A percentile compares a stretch with the other conserved stretches of the same genome.
These are phyloP conservation scores for Melieria crassipennis DNA, from an alignment of 2,888 invertebrate species.

Conservation along the genomic window DNA sequence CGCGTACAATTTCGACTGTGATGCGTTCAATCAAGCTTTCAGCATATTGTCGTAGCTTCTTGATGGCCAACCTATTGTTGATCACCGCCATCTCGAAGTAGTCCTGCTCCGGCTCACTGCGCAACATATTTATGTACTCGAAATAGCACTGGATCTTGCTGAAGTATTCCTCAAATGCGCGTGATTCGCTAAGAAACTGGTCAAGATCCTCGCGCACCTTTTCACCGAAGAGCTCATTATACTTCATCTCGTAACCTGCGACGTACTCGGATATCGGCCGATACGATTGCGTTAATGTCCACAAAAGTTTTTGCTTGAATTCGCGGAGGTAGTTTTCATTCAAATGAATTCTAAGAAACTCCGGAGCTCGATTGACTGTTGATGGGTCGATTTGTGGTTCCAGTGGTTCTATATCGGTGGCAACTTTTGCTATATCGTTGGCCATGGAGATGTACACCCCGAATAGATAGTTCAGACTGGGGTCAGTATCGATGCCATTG, in stretches of 20 bases:
- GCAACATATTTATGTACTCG: slow-evolving; percentile 71
- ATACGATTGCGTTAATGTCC: slow-evolving; percentile 69
- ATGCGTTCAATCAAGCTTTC: slow-evolving; percentile 71
- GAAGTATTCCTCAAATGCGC: slow-evolving; percentile 71
- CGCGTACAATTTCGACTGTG: slow-evolving; percentile 71
- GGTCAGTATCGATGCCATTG: slow-evolving; percentile 68
- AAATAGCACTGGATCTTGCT: slow-evolving; percentile 72
- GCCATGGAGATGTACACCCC: slow-evolving; percentile 71
- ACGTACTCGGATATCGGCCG: slow-evolving; percentile 70
- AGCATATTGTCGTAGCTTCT: slow-evolving; percentile 71
- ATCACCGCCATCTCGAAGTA: slow-evolving; percentile 75
- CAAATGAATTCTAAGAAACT: slow-evolving; percentile 70
- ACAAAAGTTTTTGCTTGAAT: slow-evolving; percentile 68
- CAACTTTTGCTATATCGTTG: slow-evolving; percentile 69
- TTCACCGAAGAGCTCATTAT: slow-evolving; percentile 68
- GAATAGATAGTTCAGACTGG: slow-evolving; percentile 70
- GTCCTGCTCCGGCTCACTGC: slow-evolving; percentile 73
- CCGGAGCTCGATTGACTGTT: slow-evolving; percentile 65
- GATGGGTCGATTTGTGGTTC: slow-evolving; percentile 65
- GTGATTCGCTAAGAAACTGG: slow-evolving; percentile 67
- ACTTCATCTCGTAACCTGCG: slow-evolving; percentile 68
- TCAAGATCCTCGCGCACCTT: slow-evolving; percentile 67
- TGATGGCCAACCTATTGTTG: slow-evolving; percentile 72
- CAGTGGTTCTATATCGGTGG: slow-evolving; percentile 71
- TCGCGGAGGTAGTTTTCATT: slow-evolving; percentile 70